These are phyloP conservation scores for Syngnathus typhle DNA, from an alignment of 2,113 vertebrate genomes.

Conservation along the genomic window DNA sequence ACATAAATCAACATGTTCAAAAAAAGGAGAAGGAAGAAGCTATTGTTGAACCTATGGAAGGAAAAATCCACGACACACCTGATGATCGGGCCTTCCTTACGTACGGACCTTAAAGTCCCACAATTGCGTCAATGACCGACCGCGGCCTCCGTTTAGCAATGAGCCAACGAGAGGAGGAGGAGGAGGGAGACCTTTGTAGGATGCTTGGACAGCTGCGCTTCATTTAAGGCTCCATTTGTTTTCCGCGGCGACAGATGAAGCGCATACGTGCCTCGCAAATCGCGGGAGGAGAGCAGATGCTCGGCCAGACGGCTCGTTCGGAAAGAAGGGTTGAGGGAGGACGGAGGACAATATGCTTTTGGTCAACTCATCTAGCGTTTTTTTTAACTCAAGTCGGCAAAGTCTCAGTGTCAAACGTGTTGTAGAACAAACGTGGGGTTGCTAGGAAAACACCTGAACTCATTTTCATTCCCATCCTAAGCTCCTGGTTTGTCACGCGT, in stretches of 20 bases:
- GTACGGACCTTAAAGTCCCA: too few species aligned
- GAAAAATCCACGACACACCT: too few species aligned
- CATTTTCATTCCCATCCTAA: neutral
- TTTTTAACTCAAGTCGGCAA: neutral
- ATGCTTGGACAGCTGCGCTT: constrained; percentile 5
- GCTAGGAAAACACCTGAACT: neutral
- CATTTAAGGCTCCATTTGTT: constrained; percentile 29
- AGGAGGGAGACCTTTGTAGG: constrained; percentile 2
- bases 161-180: neutral
- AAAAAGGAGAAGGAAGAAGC: too few species aligned
- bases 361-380: neutral
- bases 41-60: too few species aligned
- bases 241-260: constrained; percentile 53
- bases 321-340: constrained; percentile 30
- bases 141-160: neutral
- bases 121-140: too few species aligned
- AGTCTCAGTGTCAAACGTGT: neutral
- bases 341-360: constrained; percentile 27
- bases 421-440: too few species aligned
- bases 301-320: constrained; percentile 48
- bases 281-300: constrained; percentile 49
- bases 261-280: constrained; percentile 21
- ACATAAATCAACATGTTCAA: too few species aligned
- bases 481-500: neutral
- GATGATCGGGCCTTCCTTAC: too few species aligned